phyloP scores from a whole-genome alignment of 2,888 invertebrate species.

The Tryphoninae sp. region DNA sequence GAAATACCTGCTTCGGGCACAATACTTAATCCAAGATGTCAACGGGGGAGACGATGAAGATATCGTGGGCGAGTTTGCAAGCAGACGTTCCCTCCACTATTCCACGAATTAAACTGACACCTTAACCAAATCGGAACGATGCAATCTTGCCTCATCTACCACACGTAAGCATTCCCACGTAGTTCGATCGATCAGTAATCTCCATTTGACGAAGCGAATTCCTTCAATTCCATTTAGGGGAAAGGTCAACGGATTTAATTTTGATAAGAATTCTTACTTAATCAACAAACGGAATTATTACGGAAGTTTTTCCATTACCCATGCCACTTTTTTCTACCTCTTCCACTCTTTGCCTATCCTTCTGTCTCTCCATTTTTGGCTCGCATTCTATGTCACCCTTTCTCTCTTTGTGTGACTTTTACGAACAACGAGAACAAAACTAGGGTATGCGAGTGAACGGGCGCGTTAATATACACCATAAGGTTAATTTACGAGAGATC shows the following conservation, averaged over 20 bases:
- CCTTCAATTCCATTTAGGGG: not conserved
- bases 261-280: not conserved
- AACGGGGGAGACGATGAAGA: not conserved
- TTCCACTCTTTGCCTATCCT: too few relatives aligned
- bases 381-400: not conserved
- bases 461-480: not conserved
- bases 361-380: not conserved
- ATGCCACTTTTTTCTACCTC: not conserved
- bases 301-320: not conserved
- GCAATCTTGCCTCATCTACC: not conserved
- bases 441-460: not conserved
- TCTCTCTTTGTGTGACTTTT: not conserved
- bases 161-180: not conserved
- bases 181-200: not conserved
- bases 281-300: not conserved
- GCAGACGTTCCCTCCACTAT: slow-evolving; percentile 6
- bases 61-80: slow-evolving; percentile 10
- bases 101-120: slow-evolving; percentile 9
- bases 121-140: not conserved
- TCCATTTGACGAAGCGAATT: not conserved
- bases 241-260: too few relatives aligned
- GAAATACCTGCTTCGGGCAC: not conserved
- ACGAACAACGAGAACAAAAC: not conserved
- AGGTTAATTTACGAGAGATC: not conserved
- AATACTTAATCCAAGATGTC: not conserved